phyloP scores from a whole-genome alignment of 2,113 vertebrate genomes.

The Ciconia boyciana region DNA sequence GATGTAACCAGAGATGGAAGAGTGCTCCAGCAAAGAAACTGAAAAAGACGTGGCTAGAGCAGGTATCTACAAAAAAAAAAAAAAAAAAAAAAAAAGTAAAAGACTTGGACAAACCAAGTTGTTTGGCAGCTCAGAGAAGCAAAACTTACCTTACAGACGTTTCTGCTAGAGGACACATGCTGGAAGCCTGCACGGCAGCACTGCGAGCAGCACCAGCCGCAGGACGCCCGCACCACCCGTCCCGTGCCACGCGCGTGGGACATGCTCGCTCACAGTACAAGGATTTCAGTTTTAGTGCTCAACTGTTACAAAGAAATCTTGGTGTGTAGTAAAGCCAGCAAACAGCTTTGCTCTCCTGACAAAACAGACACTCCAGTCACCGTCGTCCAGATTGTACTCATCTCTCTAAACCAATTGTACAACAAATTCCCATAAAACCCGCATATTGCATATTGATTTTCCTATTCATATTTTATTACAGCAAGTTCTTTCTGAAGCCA shows the following conservation, averaged over 20 bases:
- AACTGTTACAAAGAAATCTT: rapidly evolving
- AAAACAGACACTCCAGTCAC: not conserved
- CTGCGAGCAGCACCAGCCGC: rapidly evolving
- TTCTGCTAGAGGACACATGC: not conserved
- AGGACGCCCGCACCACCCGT: no score
- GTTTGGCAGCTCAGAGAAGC: not conserved
- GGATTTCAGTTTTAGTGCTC: not conserved
- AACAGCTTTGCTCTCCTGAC: not conserved
- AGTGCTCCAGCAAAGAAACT: not conserved
- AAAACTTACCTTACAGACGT: not conserved
- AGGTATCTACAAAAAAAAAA: no score
- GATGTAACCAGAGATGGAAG: not conserved
- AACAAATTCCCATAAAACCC: not conserved
- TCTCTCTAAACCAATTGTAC: not conserved
- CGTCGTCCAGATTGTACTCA: not conserved
- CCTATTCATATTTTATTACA: not conserved
- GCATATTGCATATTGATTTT: not conserved
- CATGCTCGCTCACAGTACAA: rapidly evolving
- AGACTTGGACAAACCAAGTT: rapidly evolving
- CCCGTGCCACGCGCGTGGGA: rapidly evolving
- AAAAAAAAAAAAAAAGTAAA: not conserved
- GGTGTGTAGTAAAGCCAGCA: not conserved
- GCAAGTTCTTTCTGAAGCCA: not conserved
- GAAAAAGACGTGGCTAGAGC: not conserved
- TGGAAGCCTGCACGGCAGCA: not conserved